Evolutionary conservation across 2,797 vertebrate species (phyloP).

Genomic region (Eptatretus atami): DNA sequence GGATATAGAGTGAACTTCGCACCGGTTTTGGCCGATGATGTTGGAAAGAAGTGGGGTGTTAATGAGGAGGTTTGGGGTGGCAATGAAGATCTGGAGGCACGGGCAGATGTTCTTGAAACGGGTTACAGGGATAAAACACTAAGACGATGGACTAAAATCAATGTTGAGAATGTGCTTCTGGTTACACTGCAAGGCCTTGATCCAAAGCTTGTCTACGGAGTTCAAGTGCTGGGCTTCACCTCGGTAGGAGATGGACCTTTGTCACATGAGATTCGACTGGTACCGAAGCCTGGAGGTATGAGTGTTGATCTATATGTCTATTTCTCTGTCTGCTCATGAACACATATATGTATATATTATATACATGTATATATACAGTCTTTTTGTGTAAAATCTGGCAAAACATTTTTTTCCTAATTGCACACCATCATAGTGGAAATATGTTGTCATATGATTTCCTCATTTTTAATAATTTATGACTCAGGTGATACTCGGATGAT

Average conservation of each 20-base stretch:
- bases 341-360: too few relatives aligned
- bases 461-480: too few relatives aligned
- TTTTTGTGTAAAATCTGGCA: too few relatives aligned
- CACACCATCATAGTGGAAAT: too few relatives aligned
- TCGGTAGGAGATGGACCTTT: slow-evolving; percentile 85
- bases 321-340: too few relatives aligned
- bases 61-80: neutral
- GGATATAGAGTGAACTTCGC: slow-evolving; percentile 95
- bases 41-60: neutral
- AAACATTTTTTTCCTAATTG: too few relatives aligned
- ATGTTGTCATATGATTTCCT: too few relatives aligned
- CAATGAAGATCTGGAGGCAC: too few relatives aligned
- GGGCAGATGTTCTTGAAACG: too few relatives aligned
- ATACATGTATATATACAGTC: too few relatives aligned
- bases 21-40: slow-evolving; percentile 17
- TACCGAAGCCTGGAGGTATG: slow-evolving; percentile 85
- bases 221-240: slow-evolving; percentile 73
- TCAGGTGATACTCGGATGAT: too few relatives aligned
- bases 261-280: slow-evolving; percentile 76
- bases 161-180: slow-evolving; percentile 68
- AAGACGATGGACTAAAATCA: slow-evolving; percentile 57
- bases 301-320: too few relatives aligned
- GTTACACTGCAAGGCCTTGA: slow-evolving; percentile 66
- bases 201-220: slow-evolving; percentile 61
- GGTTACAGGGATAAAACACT: neutral